Percentiles rank a stretch among this genome's conserved stretches.
phyloP scores from a whole-genome alignment of 2,888 invertebrate genomes.

The Conistra vaccinii region DNA sequence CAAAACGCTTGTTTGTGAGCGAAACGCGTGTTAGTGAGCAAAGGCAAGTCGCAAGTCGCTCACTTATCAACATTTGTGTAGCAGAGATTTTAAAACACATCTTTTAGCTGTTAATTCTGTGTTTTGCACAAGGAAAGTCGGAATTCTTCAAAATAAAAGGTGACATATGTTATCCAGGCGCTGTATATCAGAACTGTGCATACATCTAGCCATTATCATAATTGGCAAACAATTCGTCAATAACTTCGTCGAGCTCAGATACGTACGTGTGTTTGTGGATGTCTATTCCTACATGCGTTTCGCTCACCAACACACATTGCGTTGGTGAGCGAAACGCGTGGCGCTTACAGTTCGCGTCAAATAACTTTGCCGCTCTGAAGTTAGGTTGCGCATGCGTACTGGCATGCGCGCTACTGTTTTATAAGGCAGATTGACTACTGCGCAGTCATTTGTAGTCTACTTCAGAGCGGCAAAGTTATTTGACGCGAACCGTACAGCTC shows the following conservation, averaged over 20 bases:
- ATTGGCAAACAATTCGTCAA: constrained; percentile 98
- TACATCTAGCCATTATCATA: constrained; percentile 98
- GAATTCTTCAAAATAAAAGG: constrained; percentile 95
- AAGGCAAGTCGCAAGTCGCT: not conserved
- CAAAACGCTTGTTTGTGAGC: not conserved
- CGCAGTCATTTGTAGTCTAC: no score
- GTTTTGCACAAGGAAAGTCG: constrained; percentile 87
- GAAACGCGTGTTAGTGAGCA: not conserved
- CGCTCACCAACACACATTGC: no score
- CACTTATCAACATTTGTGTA: not conserved
- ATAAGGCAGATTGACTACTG: no score
- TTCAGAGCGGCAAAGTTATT: no score
- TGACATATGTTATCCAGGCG: constrained; percentile 97
- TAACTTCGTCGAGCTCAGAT: constrained; percentile 97
- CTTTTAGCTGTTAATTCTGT: not conserved
- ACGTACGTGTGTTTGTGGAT: constrained; percentile 91
- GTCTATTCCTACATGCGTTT: no score
- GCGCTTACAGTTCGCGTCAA: no score
- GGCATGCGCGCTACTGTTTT: no score
- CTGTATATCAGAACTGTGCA: constrained; percentile 97
- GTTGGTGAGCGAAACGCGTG: no score
- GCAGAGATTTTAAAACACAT: not conserved
- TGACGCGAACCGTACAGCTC: no score
- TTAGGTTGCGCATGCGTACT: no score
- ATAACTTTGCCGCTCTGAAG: no score